Percentiles rank a stretch among this genome's conserved stretches.
phyloP scores from a whole-genome alignment of 2,888 invertebrate species.

The Drosophila helvetica region DNA sequence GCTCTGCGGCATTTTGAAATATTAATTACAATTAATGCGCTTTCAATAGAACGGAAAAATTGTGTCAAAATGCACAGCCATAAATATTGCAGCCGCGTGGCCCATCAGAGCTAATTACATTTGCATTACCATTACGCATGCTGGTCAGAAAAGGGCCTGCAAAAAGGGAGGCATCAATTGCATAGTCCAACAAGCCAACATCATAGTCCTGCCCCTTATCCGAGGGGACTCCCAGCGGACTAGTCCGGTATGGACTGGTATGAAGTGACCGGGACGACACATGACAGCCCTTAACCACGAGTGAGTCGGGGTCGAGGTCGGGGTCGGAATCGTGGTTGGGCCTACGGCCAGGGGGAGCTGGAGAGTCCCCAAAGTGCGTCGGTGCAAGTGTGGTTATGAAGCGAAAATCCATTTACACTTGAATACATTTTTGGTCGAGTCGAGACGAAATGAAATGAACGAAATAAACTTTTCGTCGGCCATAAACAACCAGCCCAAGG shows the following conservation, averaged over 20 bases:
- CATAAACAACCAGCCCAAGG: constrained; percentile 45
- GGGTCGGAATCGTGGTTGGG: neutral
- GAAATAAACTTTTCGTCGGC: constrained; percentile 35
- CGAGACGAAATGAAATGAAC: constrained; percentile 53
- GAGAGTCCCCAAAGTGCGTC: constrained; percentile 46
- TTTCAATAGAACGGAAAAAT: constrained; percentile 21
- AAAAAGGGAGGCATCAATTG: constrained; percentile 52
- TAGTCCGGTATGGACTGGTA: neutral
- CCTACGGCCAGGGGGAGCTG: constrained; percentile 8
- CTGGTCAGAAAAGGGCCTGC: constrained; percentile 16
- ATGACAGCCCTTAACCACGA: constrained; percentile 64
- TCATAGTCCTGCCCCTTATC: constrained; percentile 15
- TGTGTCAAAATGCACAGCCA: constrained; percentile 16
- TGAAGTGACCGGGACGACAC: constrained; percentile 46
- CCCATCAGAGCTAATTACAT: constrained; percentile 51
- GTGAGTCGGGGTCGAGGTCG: neutral
- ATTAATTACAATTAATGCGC: constrained; percentile 55
- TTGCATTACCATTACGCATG: constrained; percentile 50
- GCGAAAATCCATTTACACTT: constrained; percentile 71
- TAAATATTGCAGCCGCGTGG: constrained; percentile 21
- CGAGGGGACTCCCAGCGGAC: constrained; percentile 5
- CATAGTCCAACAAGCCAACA: constrained; percentile 37
- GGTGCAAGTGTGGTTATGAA: constrained; percentile 56
- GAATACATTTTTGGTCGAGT: constrained; percentile 56
- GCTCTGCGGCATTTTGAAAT: constrained; percentile 40